A percentile compares a stretch with the other conserved stretches of the same genome.
Conservation (phyloP, 2,113 vertebrate species). For the Thomomys bottae region DNA sequence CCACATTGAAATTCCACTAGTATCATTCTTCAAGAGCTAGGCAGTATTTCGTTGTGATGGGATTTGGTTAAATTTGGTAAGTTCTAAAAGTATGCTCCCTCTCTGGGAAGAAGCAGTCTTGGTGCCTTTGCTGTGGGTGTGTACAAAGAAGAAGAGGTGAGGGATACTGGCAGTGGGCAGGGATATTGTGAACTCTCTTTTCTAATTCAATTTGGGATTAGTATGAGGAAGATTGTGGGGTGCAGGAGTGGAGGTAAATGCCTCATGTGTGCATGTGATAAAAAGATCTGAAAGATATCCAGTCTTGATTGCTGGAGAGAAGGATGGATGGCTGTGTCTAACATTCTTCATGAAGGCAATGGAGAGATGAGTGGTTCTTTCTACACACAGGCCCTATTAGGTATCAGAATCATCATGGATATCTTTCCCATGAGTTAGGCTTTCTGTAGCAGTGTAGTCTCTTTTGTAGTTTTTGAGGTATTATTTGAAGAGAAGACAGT, state of each 20-base stretch:
- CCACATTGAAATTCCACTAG: neutral
- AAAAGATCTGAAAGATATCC: neutral
- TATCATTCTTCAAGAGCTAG: neutral
- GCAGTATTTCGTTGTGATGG: neutral
- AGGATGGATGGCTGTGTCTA: neutral
- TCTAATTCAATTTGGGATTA: neutral
- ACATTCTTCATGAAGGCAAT: neutral
- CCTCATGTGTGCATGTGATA: neutral
- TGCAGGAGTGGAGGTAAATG: no score
- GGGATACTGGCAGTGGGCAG: neutral
- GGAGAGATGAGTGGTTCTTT: neutral
- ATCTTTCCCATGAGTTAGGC: neutral
- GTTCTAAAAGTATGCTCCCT: neutral
- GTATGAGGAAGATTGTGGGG: neutral
- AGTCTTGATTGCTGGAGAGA: neutral
- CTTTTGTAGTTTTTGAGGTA: neutral
- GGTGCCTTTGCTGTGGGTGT: neutral
- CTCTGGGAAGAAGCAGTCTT: neutral
- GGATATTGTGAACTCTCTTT: neutral
- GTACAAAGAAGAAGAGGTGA: neutral
- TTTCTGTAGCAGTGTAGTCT: slow-evolving; percentile 27
- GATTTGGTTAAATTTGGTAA: slow-evolving; percentile 22
- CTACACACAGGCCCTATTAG: neutral
- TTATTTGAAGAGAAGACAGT: slow-evolving; percentile 15
- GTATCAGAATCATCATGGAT: neutral